Conservation (phyloP, 2,797 vertebrate species). For the Melanotaenia parkinsoni region DNA sequence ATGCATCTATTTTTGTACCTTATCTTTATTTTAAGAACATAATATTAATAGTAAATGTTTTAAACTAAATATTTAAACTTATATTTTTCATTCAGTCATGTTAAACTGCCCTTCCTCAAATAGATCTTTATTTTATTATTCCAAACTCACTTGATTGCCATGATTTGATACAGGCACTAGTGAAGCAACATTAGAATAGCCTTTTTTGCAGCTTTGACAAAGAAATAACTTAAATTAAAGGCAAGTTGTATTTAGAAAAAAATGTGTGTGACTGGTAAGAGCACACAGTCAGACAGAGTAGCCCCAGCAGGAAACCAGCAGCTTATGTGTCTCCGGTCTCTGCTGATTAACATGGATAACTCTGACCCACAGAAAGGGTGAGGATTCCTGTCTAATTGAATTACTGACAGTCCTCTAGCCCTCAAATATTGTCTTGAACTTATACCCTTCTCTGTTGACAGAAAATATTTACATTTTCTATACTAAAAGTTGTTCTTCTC, state of each 20-base stretch:
- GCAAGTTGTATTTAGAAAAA: slow-evolving; percentile 26
- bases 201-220: neutral
- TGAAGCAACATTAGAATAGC: neutral
- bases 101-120: neutral
- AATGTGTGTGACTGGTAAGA: slow-evolving; percentile 38
- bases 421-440: slow-evolving; percentile 90
- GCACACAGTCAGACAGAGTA: slow-evolving; percentile 66
- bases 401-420: slow-evolving; percentile 86
- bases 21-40: neutral
- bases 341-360: slow-evolving; percentile 87
- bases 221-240: neutral
- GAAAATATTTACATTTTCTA: slow-evolving; percentile 68
- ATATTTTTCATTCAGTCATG: neutral
- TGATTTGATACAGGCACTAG: neutral
- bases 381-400: slow-evolving; percentile 91
- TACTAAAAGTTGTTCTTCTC: slow-evolving; percentile 15
- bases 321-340: slow-evolving; percentile 82
- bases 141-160: neutral
- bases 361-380: slow-evolving; percentile 84
- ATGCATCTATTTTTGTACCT: neutral
- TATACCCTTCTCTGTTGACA: slow-evolving; percentile 74
- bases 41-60: neutral
- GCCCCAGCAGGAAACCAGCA: slow-evolving; percentile 79
- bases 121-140: neutral
- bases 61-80: neutral